A percentile compares a stretch with the other conserved stretches of the same genome.
Evolutionary conservation across 2,888 invertebrate genomes (phyloP).

Genomic region (Orchestes rusci): DNA sequence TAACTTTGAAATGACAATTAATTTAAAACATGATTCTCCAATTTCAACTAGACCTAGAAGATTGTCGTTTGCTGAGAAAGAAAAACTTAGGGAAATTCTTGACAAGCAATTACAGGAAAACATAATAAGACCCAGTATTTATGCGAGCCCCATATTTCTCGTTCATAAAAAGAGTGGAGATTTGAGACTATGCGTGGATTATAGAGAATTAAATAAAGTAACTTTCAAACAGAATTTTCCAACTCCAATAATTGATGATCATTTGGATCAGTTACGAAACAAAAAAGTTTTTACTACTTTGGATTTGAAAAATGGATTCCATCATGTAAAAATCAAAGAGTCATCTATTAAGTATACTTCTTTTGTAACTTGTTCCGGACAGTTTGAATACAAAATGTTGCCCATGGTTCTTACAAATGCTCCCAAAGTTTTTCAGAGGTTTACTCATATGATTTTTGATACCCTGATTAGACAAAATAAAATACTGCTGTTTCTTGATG

Average conservation of each 20-base stretch:
- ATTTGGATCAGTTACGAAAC: conserved; percentile 10
- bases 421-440: conserved; percentile 31
- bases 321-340: conserved; percentile 33
- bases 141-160: not conserved
- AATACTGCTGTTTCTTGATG: conserved; percentile 1
- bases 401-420: conserved; percentile 35
- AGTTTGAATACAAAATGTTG: conserved; percentile 32
- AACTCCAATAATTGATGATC: conserved; percentile 9
- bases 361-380: conserved; percentile 33
- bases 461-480: not conserved
- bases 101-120: not conserved
- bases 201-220: conserved; percentile 2
- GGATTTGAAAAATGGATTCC: conserved; percentile 35
- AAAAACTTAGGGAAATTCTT: not conserved
- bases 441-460: not conserved
- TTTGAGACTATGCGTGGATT: conserved; percentile 10
- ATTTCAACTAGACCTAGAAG: not conserved
- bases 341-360: conserved; percentile 35
- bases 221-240: conserved; percentile 7
- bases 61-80: not conserved
- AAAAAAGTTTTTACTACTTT: conserved; percentile 25
- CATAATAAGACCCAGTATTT: not conserved
- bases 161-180: not conserved
- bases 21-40: not conserved
- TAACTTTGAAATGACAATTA: not conserved